Percentiles rank a stretch among this genome's conserved stretches.
phyloP scores from a whole-genome alignment of 2,888 invertebrate genomes.

The Aphodius sticticus region DNA sequence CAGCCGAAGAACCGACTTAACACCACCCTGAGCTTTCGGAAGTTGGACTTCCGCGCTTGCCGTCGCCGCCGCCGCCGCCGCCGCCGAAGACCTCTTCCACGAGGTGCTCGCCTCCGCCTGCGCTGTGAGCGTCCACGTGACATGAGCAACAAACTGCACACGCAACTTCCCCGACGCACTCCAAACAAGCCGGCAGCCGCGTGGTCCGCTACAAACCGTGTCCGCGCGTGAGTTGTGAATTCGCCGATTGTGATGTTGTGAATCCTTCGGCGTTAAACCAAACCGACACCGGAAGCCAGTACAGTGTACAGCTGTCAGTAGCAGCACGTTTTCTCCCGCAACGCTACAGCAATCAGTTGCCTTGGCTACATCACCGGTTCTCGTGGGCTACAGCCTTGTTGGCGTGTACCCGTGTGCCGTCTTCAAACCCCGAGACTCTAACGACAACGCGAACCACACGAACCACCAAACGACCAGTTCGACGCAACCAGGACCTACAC shows the following conservation, averaged over 20 bases:
- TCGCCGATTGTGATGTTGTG: conserved; percentile 40
- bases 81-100: conserved; percentile 33
- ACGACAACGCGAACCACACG: conserved; percentile 31
- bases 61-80: conserved; percentile 21
- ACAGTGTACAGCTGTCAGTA: neutral
- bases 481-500: conserved; percentile 43
- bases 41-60: conserved; percentile 8
- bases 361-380: conserved; percentile 60
- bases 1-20: conserved; percentile 22
- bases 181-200: conserved; percentile 38
- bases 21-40: conserved; percentile 5
- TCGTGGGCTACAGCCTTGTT: conserved; percentile 65
- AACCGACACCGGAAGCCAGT: neutral
- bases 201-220: conserved; percentile 39
- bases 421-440: conserved; percentile 57
- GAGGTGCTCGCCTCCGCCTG: conserved; percentile 44
- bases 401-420: conserved; percentile 66
- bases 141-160: conserved; percentile 57
- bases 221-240: conserved; percentile 43
- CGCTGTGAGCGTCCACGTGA: conserved; percentile 54
- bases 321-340: conserved; percentile 16
- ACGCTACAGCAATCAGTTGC: conserved; percentile 52
- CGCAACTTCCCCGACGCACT: conserved; percentile 45
- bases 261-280: conserved; percentile 31
- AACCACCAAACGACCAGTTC: conserved; percentile 37